Evolutionary conservation across 2,113 vertebrate species (phyloP).

Genomic region (Gymnorhina tibicen): DNA sequence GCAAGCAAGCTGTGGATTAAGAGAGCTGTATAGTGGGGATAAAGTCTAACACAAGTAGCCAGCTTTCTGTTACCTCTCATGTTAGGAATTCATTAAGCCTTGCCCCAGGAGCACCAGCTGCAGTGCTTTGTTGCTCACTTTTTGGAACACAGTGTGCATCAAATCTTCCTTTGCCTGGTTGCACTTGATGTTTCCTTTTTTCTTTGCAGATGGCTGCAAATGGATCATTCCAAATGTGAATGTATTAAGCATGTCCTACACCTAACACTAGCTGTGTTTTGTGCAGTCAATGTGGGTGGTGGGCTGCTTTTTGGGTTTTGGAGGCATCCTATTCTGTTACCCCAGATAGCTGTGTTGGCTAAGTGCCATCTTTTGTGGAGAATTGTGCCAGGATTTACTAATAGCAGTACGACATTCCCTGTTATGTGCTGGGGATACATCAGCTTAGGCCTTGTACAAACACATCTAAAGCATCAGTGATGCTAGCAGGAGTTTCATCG

Average conservation of each 20-base stretch:
- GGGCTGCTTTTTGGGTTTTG: background rate
- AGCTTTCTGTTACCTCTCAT: background rate
- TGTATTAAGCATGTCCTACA: background rate
- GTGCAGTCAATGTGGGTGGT: background rate
- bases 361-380: background rate
- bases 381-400: background rate
- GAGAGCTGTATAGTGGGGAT: background rate
- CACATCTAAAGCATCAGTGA: background rate
- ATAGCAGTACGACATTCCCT: background rate
- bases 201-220: background rate
- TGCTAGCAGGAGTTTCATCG: background rate
- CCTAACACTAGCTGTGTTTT: background rate
- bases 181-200: background rate
- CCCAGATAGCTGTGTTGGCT: background rate
- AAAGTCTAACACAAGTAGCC: background rate
- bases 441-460: background rate
- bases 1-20: background rate
- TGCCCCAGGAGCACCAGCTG: background rate
- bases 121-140: background rate
- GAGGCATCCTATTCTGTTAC: background rate
- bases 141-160: rapidly evolving
- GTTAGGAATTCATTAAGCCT: background rate
- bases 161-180: background rate
- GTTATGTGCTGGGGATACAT: background rate
- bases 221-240: background rate